These are phyloP conservation scores for Benthosema pterotum DNA, from an alignment of 2,797 vertebrate genomes.

Conservation along the genomic window DNA sequence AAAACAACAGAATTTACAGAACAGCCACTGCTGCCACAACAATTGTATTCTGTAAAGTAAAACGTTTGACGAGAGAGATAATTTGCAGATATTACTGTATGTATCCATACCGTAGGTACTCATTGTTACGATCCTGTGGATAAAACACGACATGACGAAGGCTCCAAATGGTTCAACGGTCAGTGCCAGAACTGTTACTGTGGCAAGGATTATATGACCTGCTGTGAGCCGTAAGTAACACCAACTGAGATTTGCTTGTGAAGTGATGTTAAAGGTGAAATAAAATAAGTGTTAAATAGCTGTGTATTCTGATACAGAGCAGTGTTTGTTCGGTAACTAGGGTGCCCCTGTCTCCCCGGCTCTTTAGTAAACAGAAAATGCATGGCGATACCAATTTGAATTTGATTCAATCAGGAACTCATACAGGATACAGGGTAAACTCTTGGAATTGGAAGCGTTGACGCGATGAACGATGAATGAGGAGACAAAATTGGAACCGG, in stretches of 20 bases:
- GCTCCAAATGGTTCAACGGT: slow-evolving; percentile 62
- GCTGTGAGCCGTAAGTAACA: not conserved
- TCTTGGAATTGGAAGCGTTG: too few species aligned
- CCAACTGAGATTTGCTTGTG: not conserved
- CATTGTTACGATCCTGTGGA: slow-evolving; percentile 52
- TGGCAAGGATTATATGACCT: rapidly evolving
- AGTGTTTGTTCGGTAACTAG: not conserved
- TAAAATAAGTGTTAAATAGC: too few species aligned
- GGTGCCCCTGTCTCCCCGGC: too few species aligned
- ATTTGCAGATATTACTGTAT: not conserved
- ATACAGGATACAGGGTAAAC: too few species aligned
- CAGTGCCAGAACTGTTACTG: slow-evolving; percentile 53
- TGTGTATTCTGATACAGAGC: not conserved
- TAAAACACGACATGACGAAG: slow-evolving; percentile 39
- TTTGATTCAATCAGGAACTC: too few species aligned
- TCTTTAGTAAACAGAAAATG: too few species aligned
- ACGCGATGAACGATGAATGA: too few species aligned
- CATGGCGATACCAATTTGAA: too few species aligned
- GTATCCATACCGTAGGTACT: slow-evolving; percentile 9
- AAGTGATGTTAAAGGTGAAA: not conserved
- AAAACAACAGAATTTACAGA: not conserved
- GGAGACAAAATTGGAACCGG: too few species aligned
- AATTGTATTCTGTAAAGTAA: too few species aligned
- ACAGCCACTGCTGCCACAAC: too few species aligned
- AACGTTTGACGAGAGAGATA: too few species aligned